Percentiles rank a stretch among this genome's conserved stretches.
These are phyloP conservation scores for Lamprologus sp. DNA, from an alignment of 2,113 vertebrate species.

Conservation along the genomic window DNA sequence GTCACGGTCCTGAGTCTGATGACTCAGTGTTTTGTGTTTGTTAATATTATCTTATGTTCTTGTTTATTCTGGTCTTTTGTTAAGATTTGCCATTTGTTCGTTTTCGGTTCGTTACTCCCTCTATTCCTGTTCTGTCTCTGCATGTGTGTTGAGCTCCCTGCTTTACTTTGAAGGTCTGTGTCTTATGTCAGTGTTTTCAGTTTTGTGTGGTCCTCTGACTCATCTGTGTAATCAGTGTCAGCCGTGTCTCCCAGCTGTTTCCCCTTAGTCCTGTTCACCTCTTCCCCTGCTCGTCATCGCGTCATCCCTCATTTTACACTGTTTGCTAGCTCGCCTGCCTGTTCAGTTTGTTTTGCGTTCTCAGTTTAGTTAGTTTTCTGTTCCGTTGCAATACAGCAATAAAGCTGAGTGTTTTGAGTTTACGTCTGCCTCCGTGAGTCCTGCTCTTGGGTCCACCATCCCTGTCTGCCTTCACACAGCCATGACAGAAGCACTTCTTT, in stretches of 20 bases:
- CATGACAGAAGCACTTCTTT: neutral
- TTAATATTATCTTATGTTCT: neutral
- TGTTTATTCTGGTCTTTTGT: neutral
- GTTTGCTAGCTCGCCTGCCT: neutral
- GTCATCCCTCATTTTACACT: neutral
- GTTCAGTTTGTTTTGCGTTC: neutral
- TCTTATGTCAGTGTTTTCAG: neutral
- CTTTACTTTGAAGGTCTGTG: neutral
- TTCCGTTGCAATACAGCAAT: neutral
- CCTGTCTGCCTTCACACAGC: neutral
- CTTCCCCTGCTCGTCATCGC: neutral
- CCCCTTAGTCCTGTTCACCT: neutral
- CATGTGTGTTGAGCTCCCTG: neutral
- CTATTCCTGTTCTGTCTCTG: neutral
- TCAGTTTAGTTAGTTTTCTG: neutral
- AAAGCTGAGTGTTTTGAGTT: neutral
- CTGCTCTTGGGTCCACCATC: neutral
- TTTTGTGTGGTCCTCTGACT: neutral
- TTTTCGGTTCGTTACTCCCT: neutral
- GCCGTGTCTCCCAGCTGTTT: neutral
- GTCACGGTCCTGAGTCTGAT: neutral
- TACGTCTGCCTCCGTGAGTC: neutral
- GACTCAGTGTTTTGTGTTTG: neutral
- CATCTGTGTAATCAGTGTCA: neutral
- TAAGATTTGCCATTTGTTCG: neutral